Evolutionary conservation across 1,140 invertebrate species (phyloP).

Genomic region (Scylla paramamosain): DNA sequence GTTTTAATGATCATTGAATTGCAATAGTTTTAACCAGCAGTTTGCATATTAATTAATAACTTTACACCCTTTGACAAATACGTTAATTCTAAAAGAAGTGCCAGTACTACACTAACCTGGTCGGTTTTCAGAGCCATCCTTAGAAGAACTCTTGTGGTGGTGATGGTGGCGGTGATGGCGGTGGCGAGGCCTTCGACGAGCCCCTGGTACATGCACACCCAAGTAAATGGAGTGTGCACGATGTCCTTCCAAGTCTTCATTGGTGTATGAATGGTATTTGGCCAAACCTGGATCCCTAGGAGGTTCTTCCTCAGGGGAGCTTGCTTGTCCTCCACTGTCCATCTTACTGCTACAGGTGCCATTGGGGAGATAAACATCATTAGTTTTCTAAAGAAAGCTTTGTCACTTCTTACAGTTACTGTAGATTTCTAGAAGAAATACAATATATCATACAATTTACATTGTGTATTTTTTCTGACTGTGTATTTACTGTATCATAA

Average conservation of each 20-base stretch:
- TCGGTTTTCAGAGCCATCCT: constrained; percentile 77
- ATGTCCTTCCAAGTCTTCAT: constrained; percentile 83
- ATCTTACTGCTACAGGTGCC: constrained; percentile 38
- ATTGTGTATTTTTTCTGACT: too few relatives aligned
- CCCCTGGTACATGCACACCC: constrained; percentile 88
- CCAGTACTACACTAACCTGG: constrained; percentile 78
- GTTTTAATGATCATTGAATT: too few relatives aligned
- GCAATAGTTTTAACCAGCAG: too few relatives aligned
- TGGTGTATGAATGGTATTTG: constrained; percentile 83
- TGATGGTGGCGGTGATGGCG: constrained; percentile 83
- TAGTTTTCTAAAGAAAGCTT: background rate
- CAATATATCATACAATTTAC: too few relatives aligned
- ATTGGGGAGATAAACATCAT: background rate
- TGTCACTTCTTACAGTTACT: background rate
- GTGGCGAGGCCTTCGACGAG: constrained; percentile 64
- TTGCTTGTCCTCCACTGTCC: constrained; percentile 73
- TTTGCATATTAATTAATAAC: too few relatives aligned
- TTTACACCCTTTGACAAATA: too few relatives aligned
- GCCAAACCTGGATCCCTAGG: constrained; percentile 90
- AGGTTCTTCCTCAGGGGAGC: constrained; percentile 81
- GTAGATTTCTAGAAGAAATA: background rate
- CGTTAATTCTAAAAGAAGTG: too few relatives aligned
- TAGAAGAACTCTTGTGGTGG: constrained; percentile 77
- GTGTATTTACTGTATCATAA: too few relatives aligned
- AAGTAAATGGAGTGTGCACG: constrained; percentile 93